Percentiles rank a stretch among this genome's conserved stretches.
Evolutionary conservation across 2,797 vertebrate genomes (phyloP).

Genomic region (Gymnocypris eckloni): DNA sequence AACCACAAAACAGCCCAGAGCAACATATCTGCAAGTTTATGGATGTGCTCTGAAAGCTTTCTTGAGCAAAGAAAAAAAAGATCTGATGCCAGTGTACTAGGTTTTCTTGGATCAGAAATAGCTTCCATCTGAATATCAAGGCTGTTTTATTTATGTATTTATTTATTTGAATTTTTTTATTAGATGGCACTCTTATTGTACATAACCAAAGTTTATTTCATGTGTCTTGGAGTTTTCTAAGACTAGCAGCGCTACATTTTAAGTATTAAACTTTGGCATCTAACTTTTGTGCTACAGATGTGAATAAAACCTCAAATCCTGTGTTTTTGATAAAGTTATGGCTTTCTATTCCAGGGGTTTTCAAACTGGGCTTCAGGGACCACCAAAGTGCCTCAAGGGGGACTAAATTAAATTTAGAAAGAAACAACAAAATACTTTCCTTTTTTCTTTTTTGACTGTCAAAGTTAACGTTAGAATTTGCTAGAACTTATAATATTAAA

Average conservation of each 20-base stretch:
- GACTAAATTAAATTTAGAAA: background rate
- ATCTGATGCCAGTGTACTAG: background rate
- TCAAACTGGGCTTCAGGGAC: background rate
- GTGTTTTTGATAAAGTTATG: background rate
- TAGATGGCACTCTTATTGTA: background rate
- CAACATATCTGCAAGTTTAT: slow-evolving; percentile 37
- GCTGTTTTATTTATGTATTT: background rate
- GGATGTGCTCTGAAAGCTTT: slow-evolving; percentile 37
- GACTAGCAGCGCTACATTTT: background rate
- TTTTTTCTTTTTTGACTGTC: background rate
- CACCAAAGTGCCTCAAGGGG: background rate
- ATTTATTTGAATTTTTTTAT: background rate
- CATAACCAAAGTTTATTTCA: background rate
- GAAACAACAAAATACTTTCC: background rate
- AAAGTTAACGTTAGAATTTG: background rate
- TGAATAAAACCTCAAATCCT: background rate
- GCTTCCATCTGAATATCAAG: background rate
- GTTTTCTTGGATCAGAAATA: background rate
- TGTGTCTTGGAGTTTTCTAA: background rate
- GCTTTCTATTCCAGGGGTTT: background rate
- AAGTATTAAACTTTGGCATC: background rate
- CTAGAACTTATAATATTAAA: background rate
- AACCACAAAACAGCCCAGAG: slow-evolving; percentile 46
- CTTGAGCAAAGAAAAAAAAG: background rate
- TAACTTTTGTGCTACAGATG: background rate